Evolutionary conservation across 2,888 invertebrate genomes (phyloP).

Genomic region (Folsomia candida): DNA sequence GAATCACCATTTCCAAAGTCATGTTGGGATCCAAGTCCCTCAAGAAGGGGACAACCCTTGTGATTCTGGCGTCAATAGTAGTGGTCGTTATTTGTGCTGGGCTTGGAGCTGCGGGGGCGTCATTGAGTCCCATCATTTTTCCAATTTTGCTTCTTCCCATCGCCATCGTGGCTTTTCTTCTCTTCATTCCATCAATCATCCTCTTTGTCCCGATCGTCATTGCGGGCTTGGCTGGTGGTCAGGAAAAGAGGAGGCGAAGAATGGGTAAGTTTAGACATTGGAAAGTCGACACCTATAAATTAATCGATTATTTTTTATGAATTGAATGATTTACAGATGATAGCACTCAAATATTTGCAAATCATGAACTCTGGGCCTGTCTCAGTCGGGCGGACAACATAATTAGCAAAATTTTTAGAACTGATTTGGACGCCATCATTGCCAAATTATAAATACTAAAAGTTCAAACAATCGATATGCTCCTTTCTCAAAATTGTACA

Average conservation of each 20-base stretch:
- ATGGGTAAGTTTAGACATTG: no score
- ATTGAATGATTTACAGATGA: no score
- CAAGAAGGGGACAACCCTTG: slow-evolving; percentile 24
- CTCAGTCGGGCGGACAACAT: no score
- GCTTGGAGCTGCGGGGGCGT: slow-evolving; percentile 12
- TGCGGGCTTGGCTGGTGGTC: slow-evolving; percentile 24
- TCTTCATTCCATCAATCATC: slow-evolving; percentile 24
- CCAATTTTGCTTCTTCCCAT: slow-evolving; percentile 29
- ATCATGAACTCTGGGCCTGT: no score
- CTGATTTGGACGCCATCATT: no score
- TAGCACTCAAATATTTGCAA: no score
- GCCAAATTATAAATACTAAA: no score
- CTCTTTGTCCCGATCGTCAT: slow-evolving; percentile 23
- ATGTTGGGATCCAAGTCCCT: slow-evolving; percentile 30
- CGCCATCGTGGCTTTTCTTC: slow-evolving; percentile 24
- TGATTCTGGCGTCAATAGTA: slow-evolving; percentile 26
- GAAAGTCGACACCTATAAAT: no score
- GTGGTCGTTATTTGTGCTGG: slow-evolving; percentile 20
- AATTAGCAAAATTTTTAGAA: no score
- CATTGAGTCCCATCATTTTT: slow-evolving; percentile 26
- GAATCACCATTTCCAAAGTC: slow-evolving; percentile 26
- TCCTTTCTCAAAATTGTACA: no score
- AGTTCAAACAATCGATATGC: no score
- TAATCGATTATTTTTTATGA: no score
- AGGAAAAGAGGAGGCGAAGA: slow-evolving; percentile 9